Conservation (phyloP, 2,888 invertebrate species). For the Agonopterix arenella region DNA sequence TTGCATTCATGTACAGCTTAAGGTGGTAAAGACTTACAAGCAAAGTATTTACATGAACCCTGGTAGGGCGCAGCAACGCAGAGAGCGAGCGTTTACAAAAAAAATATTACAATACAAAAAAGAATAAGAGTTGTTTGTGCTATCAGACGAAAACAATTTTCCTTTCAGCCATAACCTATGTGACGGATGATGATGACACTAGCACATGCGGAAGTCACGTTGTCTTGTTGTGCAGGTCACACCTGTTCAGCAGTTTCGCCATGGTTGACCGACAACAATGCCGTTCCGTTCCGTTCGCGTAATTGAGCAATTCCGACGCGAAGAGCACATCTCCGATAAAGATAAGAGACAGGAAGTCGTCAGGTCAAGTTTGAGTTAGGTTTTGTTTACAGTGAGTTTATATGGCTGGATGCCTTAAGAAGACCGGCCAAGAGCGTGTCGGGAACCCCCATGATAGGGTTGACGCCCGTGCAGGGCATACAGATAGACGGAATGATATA, state of each 20-base stretch:
- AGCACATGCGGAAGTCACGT: constrained; percentile 49
- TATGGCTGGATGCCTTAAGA: too few species aligned
- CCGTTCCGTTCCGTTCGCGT: constrained; percentile 40
- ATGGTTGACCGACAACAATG: constrained; percentile 66
- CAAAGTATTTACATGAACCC: too few species aligned
- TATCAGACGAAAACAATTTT: neutral
- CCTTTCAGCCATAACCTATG: constrained; percentile 16
- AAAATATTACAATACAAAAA: too few species aligned
- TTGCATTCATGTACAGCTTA: too few species aligned
- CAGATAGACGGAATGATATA: too few species aligned
- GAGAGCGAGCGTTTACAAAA: too few species aligned
- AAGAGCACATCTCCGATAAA: constrained; percentile 58
- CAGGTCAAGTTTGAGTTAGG: constrained; percentile 17
- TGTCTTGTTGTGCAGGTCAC: constrained; percentile 35
- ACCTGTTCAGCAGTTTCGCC: constrained; percentile 53
- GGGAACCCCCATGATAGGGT: too few species aligned
- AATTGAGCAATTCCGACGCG: constrained; percentile 60
- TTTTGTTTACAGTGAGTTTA: constrained; percentile 6
- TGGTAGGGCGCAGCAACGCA: too few species aligned
- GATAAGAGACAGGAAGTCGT: constrained; percentile 52
- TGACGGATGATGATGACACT: constrained; percentile 2
- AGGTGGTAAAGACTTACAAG: too few species aligned
- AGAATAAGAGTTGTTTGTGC: too few species aligned
- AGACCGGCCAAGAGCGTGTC: neutral
- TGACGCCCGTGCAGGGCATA: too few species aligned